phyloP scores from a whole-genome alignment of 2,888 invertebrate species.

The Dolichomitus sp. region DNA sequence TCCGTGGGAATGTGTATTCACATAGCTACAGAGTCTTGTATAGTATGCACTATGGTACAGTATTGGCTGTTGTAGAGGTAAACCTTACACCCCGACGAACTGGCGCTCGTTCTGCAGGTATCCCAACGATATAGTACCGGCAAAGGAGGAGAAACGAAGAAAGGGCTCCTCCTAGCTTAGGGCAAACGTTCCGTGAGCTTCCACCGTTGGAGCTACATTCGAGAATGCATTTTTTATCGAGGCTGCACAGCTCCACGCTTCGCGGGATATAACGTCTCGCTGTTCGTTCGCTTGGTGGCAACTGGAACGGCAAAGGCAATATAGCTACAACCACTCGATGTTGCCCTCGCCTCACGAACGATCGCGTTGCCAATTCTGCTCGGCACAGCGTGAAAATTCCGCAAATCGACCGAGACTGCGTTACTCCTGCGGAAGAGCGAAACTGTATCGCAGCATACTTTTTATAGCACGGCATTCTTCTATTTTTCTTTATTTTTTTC shows the following conservation, averaged over 20 bases:
- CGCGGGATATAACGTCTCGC: background rate
- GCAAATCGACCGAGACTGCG: slow-evolving; percentile 23
- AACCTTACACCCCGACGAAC: slow-evolving; percentile 33
- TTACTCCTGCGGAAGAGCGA: slow-evolving; percentile 3
- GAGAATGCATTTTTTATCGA: slow-evolving; percentile 43
- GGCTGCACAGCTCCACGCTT: background rate
- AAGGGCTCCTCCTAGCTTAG: slow-evolving; percentile 17
- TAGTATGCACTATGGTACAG: slow-evolving; percentile 25
- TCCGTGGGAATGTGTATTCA: slow-evolving; percentile 76
- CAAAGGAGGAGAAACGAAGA: slow-evolving; percentile 19
- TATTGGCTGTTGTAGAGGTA: slow-evolving; percentile 21
- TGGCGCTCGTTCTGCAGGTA: slow-evolving; percentile 28
- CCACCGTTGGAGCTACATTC: slow-evolving; percentile 2
- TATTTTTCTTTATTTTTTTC: background rate
- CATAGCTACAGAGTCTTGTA: slow-evolving; percentile 61
- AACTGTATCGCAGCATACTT: background rate
- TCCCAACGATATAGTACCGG: slow-evolving; percentile 27
- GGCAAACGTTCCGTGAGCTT: slow-evolving; percentile 18
- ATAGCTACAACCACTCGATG: background rate
- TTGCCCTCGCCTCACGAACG: slow-evolving; percentile 3
- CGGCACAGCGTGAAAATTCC: slow-evolving; percentile 28
- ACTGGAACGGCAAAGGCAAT: background rate
- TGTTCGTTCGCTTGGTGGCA: background rate
- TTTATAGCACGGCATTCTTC: background rate
- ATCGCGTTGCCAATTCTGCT: slow-evolving; percentile 35